Percentiles rank a stretch among this genome's conserved stretches.
These are phyloP conservation scores for Drosophila mimica DNA, from an alignment of 2,888 invertebrate genomes.

Conservation along the genomic window DNA sequence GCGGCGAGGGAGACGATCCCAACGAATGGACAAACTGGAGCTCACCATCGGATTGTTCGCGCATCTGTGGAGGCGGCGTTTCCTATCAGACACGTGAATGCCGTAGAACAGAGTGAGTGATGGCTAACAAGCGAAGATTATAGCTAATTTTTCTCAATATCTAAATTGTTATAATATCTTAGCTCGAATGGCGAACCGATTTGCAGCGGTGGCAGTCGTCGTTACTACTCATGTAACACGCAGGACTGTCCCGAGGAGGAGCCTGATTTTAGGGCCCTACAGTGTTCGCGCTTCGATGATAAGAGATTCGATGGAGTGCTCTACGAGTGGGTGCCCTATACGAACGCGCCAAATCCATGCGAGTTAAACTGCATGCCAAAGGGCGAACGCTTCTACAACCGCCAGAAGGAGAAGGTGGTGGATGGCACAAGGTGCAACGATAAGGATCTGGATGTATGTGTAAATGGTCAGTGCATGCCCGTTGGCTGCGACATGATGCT, in stretches of 20 bases:
- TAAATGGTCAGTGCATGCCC: conserved; percentile 95
- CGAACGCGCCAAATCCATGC: conserved; percentile 94
- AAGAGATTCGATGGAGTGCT: conserved; percentile 92
- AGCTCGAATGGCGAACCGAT: conserved; percentile 88
- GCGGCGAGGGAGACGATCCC: conserved; percentile 88
- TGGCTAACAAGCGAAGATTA: not conserved
- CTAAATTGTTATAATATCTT: conserved; percentile 38
- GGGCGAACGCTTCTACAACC: conserved; percentile 95
- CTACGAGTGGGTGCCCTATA: conserved; percentile 96
- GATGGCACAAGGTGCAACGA: conserved; percentile 94
- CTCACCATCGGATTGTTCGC: conserved; percentile 92
- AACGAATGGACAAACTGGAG: conserved; percentile 93
- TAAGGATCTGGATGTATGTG: conserved; percentile 95
- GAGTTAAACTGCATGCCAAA: conserved; percentile 98
- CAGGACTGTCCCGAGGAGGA: conserved; percentile 93
- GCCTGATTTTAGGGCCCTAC: conserved; percentile 93
- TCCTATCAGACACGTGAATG: conserved; percentile 93
- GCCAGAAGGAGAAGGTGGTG: conserved; percentile 91
- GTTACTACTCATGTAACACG: conserved; percentile 96
- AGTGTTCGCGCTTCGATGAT: conserved; percentile 94
- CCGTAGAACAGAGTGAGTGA: conserved; percentile 87
- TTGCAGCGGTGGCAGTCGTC: conserved; percentile 92
- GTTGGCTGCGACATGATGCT: conserved; percentile 98
- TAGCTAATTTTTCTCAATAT: not conserved
- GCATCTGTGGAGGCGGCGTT: conserved; percentile 97